Conservation (phyloP, 2,888 invertebrate genomes). For the Eupithecia vulgata region DNA sequence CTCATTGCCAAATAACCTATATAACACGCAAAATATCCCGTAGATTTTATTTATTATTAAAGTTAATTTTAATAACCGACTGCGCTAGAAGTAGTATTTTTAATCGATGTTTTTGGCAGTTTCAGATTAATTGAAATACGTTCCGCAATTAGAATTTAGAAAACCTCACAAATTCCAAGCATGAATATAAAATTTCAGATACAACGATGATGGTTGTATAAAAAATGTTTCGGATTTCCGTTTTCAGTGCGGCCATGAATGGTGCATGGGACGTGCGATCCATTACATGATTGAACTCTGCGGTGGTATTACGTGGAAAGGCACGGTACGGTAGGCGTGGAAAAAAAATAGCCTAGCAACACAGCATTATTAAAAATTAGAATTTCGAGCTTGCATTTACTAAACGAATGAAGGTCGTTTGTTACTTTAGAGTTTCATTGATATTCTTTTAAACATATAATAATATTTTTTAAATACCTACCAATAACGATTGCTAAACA, state of each 20-base stretch:
- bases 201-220: conserved; percentile 36
- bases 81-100: not conserved
- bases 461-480: too few species aligned
- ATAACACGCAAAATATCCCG: not conserved
- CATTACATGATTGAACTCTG: conserved; percentile 61
- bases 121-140: not conserved
- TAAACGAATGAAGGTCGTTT: too few species aligned
- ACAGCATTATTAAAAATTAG: not conserved
- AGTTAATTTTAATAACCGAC: not conserved
- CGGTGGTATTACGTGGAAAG: conserved; percentile 44
- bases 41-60: not conserved
- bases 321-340: conserved; percentile 16
- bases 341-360: conserved; percentile 8
- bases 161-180: conserved; percentile 11
- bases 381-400: not conserved
- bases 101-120: not conserved
- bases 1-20: not conserved
- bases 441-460: too few species aligned
- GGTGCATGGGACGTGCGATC: conserved; percentile 47
- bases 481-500: too few species aligned
- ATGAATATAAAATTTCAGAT: conserved; percentile 39
- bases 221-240: conserved; percentile 39
- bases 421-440: too few species aligned
- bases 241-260: conserved; percentile 35
- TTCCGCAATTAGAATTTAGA: conserved; percentile 15